Evolutionary conservation across 2,113 vertebrate species (phyloP), one percentile per base, ranked within the genome.

Genomic region (Mionectes macconnelli): DNA sequence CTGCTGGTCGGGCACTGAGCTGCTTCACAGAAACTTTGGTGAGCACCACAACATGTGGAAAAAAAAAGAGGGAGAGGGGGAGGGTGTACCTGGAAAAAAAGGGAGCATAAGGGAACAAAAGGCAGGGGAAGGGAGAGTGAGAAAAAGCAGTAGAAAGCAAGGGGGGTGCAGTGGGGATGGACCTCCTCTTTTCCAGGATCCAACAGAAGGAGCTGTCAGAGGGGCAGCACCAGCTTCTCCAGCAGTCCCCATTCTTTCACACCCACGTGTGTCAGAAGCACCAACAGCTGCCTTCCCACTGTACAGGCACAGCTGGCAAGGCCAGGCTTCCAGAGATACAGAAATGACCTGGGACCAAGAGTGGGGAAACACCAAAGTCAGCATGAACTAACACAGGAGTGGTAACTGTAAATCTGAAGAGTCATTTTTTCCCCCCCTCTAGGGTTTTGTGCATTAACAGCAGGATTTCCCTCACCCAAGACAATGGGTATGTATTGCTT

Each of bases 401-500:
- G 0, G 21, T 35, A 67, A 59, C 33, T 53, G 14, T 24, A 68
- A 67, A 69, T 28, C 45, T 91, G 28, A 95, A 45, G 3, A 31
- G 6, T 22, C 52, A 3, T 23, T 88, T 69, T 37, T 57, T 10
- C 1, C 2, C 5, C 6, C 23, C 5, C 16, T 24, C 24, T 18
- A 97, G 89, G 57, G 6, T 64, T 86, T 75, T 25, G 18, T 25
- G 81, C 9, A 0, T 16, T 31, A 60, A 35, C 35, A 78, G 42
- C 12, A 66, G 49, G 67, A 94, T 44, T 37, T 44, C 57, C 19
- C 14, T 55, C 70, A 40, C 4, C 39, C 17, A 66, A 84, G 37
- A 31, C 85, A 92, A 97, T 97, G 97, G 97, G 97, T 97, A 96
- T 1, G 93, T 97, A 44, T 17, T 27, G 30, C 78, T 93, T 84